phyloP scores from a whole-genome alignment of 1,140 invertebrate species.

The Drosophila prosaltans region DNA sequence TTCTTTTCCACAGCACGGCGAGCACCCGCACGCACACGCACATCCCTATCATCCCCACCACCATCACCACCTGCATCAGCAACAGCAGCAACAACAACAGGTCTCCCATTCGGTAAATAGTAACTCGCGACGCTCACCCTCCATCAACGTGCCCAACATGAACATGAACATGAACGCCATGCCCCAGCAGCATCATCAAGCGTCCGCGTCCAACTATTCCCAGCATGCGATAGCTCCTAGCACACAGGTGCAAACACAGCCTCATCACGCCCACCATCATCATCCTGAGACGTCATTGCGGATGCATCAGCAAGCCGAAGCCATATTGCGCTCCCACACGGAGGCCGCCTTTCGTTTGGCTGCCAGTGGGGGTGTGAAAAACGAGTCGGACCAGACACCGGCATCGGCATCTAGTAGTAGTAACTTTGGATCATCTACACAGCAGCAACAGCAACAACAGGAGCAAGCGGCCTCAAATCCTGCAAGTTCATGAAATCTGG shows the following conservation, averaged over 20 bases:
- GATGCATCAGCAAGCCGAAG: conserved; percentile 90
- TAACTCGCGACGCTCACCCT: conserved; percentile 73
- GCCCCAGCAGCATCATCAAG: conserved; percentile 83
- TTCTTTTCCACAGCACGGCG: conserved; percentile 16
- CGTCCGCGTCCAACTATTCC: conserved; percentile 46
- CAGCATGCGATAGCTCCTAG: conserved; percentile 85
- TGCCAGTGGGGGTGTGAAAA: conserved; percentile 85
- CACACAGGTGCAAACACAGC: conserved; percentile 38
- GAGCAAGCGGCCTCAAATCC: conserved; percentile 18
- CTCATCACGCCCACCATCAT: conserved; percentile 58
- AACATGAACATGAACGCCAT: conserved; percentile 76
- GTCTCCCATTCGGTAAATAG: conserved; percentile 50
- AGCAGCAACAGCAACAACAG: conserved; percentile 4
- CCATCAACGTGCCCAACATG: conserved; percentile 69
- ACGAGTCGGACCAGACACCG: conserved; percentile 34
- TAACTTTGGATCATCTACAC: conserved; percentile 13
- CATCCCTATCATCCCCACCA: conserved; percentile 25
- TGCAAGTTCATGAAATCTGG: conserved; percentile 86
- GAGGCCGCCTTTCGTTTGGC: conserved; percentile 91
- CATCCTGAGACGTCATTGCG: conserved; percentile 87
- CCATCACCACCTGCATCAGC: conserved; percentile 59
- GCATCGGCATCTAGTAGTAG: conserved; percentile 11
- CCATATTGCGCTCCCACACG: conserved; percentile 91
- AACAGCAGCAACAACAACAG: conserved; percentile 85
- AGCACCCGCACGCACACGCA: conserved; percentile 7